A percentile compares a stretch with the other conserved stretches of the same genome.
phyloP scores from a whole-genome alignment of 92 coral and sea anemone genomes.

The Muricea muricata region DNA sequence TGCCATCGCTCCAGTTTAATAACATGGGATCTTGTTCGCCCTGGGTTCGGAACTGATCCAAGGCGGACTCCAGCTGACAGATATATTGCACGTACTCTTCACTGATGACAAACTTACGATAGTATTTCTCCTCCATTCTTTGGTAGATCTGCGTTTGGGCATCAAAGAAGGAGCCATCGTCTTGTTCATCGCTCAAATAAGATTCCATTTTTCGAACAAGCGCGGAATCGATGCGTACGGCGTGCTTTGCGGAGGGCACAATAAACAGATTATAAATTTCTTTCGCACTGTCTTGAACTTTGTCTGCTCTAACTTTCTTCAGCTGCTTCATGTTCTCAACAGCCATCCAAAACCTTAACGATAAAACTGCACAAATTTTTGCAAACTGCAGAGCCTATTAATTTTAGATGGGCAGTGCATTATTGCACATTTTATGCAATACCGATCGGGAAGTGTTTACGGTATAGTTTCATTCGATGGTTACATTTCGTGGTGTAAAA shows the following conservation, averaged over 20 bases:
- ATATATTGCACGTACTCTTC: constrained; percentile 90
- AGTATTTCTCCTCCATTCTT: constrained; percentile 83
- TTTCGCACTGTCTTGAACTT: constrained; percentile 83
- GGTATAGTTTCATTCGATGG: no score
- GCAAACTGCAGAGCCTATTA: neutral
- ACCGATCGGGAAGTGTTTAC: no score
- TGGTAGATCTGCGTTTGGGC: constrained; percentile 85
- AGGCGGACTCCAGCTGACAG: constrained; percentile 89
- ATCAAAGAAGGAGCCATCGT: constrained; percentile 82
- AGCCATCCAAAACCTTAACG: constrained; percentile 94
- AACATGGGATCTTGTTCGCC: constrained; percentile 71
- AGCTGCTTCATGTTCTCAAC: constrained; percentile 76
- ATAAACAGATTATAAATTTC: constrained; percentile 93
- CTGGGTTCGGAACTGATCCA: constrained; percentile 90
- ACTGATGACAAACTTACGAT: constrained; percentile 90
- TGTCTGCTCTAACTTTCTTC: constrained; percentile 78
- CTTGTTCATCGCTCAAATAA: constrained; percentile 75
- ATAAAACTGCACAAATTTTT: neutral
- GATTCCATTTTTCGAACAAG: constrained; percentile 90
- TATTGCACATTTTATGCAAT: no score
- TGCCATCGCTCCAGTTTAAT: constrained; percentile 81
- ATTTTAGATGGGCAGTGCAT: no score
- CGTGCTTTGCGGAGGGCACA: constrained; percentile 90
- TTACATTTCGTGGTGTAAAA: no score
- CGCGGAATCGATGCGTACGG: constrained; percentile 89